Conservation (phyloP, 2,797 vertebrate genomes). For the Catamblyrhynchus diadema region DNA sequence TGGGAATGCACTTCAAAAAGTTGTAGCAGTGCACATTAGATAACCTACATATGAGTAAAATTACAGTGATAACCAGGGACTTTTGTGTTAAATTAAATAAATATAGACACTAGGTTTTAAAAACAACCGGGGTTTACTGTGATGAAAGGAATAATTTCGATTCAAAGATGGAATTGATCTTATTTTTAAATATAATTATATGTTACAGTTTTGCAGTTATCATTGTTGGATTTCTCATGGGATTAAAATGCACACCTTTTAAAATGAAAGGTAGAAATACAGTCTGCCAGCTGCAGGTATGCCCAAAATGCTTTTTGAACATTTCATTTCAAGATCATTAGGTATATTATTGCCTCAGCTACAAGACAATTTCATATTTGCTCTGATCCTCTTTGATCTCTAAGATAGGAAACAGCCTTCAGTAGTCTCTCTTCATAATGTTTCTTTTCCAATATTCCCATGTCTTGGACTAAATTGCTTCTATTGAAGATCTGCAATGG, state of each 20-base stretch:
- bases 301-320: background rate
- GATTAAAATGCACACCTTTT: background rate
- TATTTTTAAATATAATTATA: background rate
- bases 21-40: background rate
- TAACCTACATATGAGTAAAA: background rate
- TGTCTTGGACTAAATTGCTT: background rate
- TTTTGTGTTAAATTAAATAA: background rate
- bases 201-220: background rate
- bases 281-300: too few relatives aligned
- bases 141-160: background rate
- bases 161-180: background rate
- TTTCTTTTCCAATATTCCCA: constrained; percentile 12
- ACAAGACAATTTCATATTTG: background rate
- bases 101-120: background rate
- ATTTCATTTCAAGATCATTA: background rate
- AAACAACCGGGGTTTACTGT: background rate
- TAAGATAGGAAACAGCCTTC: background rate
- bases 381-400: constrained; percentile 14
- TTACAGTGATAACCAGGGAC: background rate
- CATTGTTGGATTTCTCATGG: background rate
- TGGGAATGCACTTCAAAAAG: background rate
- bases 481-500: background rate
- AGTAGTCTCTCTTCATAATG: background rate
- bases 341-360: background rate
- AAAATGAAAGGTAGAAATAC: background rate